Evolutionary conservation across 2,113 vertebrate species (phyloP).

Genomic region (Corythaixoides concolor): DNA sequence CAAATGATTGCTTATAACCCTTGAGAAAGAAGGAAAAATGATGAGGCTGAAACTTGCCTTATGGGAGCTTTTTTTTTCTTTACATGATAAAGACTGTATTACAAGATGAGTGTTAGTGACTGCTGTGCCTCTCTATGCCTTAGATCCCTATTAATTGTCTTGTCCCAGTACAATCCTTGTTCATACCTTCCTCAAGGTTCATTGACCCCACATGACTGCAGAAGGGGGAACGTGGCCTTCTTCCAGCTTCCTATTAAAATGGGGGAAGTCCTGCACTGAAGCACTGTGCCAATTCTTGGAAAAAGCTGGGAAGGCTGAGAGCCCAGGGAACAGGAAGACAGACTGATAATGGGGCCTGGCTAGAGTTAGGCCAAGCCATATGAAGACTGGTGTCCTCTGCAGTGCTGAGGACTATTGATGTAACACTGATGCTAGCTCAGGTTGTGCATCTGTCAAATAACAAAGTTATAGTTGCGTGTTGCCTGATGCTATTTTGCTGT

Average conservation of each 20-base stretch:
- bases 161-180: not conserved
- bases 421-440: fast-evolving
- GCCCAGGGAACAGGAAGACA: not conserved
- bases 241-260: not conserved
- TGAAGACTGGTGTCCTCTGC: not conserved
- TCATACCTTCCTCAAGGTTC: not conserved
- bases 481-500: not conserved
- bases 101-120: not conserved
- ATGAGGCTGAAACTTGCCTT: not conserved
- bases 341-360: not conserved
- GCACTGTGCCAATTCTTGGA: not conserved
- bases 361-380: not conserved
- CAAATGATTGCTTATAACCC: not conserved
- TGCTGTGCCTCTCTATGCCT: not conserved
- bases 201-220: not conserved
- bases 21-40: not conserved
- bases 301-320: not conserved
- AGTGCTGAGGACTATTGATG: not conserved
- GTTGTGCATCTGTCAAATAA: not conserved
- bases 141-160: not conserved
- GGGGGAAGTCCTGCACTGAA: not conserved
- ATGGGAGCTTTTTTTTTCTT: not conserved
- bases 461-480: not conserved
- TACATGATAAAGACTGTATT: not conserved
- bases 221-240: not conserved